Percentiles rank a stretch among this genome's conserved stretches.
Conservation (phyloP, 2,888 invertebrate species). For the Sclerodermus sp. region DNA sequence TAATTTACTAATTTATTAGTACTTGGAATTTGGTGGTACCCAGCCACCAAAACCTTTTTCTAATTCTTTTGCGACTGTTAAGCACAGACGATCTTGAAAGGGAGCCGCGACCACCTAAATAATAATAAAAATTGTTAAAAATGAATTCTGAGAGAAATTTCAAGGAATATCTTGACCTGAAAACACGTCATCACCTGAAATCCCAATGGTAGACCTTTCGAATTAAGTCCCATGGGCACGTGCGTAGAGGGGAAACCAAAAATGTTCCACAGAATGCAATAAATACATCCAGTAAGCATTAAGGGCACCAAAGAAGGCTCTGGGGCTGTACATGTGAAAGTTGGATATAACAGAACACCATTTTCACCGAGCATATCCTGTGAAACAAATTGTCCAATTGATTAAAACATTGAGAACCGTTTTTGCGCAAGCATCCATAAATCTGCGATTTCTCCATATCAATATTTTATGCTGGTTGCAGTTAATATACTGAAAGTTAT, state of each 20-base stretch:
- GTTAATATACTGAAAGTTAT: constrained; percentile 3
- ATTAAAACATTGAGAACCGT: no score
- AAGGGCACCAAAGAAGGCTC: constrained; percentile 62
- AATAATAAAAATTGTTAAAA: neutral
- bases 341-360: constrained; percentile 62
- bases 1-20: no score
- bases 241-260: constrained; percentile 76
- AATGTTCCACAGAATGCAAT: constrained; percentile 71
- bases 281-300: constrained; percentile 64
- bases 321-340: constrained; percentile 58
- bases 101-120: constrained; percentile 71
- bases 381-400: no score
- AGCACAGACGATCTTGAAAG: constrained; percentile 75
- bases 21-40: constrained; percentile 61
- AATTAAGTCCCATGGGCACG: constrained; percentile 70
- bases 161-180: neutral
- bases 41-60: constrained; percentile 83
- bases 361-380: constrained; percentile 67
- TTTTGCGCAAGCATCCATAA: no score
- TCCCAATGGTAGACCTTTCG: constrained; percentile 72
- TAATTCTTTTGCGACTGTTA: constrained; percentile 78
- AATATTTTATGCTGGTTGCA: neutral
- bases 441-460: no score
- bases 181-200: constrained; percentile 65
- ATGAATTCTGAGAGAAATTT: constrained; percentile 1